Base-by-base conservation (phyloP, 1,140 invertebrate genomes). In the Thalassaphorura encarpata region DNA sequence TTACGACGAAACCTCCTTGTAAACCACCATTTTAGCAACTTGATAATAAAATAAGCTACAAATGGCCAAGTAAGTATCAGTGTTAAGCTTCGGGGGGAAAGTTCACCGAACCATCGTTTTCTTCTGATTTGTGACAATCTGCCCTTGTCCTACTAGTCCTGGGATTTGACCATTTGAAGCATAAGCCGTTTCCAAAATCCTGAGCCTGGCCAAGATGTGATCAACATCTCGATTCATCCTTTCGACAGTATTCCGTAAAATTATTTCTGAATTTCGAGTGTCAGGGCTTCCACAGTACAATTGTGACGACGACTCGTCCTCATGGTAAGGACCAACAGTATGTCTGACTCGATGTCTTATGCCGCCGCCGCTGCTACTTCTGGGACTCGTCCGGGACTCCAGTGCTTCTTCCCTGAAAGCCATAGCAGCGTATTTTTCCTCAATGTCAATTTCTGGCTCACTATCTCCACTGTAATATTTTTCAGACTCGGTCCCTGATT, bases 381-480 rank as follows among this genome's bases (percentile, higher is more conserved):
- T n/a, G n/a, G n/a, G n/a, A n/a, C n/a, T n/a, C n/a, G n/a, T n/a
- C n/a, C n/a, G n/a, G n/a, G n/a, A n/a, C n/a, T n/a, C n/a, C n/a
- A n/a, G n/a, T 36, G 33, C 8, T 11, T 8, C 33, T 11, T n/a
- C 33, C 8, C 33, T 36, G 33, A 36, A 36, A n/a, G n/a, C 33
- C 33, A 36, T 36, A 11, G 33, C 33, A 11, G 33, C 33, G 33
- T 11, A 36, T n/a, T n/a, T 36, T 36, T 36, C 33, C n/a, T 36
- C 58, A 11, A 39, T 26, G 21, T 64, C 62, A 11, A 39, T 26
- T 26, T 64, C 62, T 16, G 52, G 43, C 11, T 64, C 63, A 49
- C 63, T 64, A 50, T 64, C 63, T 1, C 63, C 63, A 46, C 63
- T 64, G 51, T 64, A 64, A 26, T 59, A 64, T 52, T 58, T 56